Evolutionary conservation across 2,888 invertebrate genomes (phyloP), one percentile per base, ranked within the genome.

Genomic region (Fragum whitleyi): DNA sequence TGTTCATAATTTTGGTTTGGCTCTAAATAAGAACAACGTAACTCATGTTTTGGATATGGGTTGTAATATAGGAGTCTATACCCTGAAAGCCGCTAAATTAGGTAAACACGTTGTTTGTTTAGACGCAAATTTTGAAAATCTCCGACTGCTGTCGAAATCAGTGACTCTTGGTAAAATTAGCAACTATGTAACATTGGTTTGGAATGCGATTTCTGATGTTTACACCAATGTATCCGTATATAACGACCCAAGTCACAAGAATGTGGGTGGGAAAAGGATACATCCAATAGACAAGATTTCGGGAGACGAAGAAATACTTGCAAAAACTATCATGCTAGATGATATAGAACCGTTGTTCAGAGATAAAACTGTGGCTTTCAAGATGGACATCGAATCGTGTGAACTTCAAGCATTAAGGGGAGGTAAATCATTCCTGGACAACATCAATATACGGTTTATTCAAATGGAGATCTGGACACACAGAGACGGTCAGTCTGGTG

Each of bases 321-420:
- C 83, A 11, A 9, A 65, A n/a, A 65, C 32, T 19, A 39, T 65
- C 9, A 68, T 81, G 14, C 59, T 89, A 59, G 83, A 86, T 61
- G 87, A 89, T 72, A 69, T 89, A 26, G 19, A 85, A 7, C 67
- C 70, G 5, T 32, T 85, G 9, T 75, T 87, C 19, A 65, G 53
- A 21, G 32, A 81, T 11, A 73, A 67, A 26, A 73, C 78, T 16
- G 79, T 88, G 6, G 32, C 9, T 23, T 19, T 65, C 6, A 65
- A 65, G 32, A 65, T 65, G 62, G 62, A 65, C 23, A 84, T 88
- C n/a, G 89, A 90, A 72, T 87, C 88, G 1, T 76, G 79, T 21
- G 90, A 90, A 62, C 75, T 78, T 19, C 78, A 78, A 42, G 86
- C 79, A 11, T 70, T 90, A n/a, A 72, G 75, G 19, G 81, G 81